These are phyloP conservation scores for Sarcophaga carnaria DNA, from an alignment of 2,888 invertebrate genomes.

Conservation along the genomic window DNA sequence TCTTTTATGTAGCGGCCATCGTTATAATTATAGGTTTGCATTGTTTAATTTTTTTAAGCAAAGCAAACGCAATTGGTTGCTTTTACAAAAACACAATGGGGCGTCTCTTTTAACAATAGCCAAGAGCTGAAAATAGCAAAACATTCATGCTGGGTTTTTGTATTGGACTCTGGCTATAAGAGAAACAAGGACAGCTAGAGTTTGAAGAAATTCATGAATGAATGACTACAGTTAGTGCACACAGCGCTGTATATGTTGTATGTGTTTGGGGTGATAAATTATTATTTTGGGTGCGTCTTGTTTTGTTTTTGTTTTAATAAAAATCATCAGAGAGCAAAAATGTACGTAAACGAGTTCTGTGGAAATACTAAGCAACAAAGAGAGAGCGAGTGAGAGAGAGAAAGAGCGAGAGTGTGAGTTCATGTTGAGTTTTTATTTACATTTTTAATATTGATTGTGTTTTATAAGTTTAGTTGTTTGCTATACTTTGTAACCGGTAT, in stretches of 20 bases:
- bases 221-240: slow-evolving; percentile 55
- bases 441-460: slow-evolving; percentile 33
- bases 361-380: background rate
- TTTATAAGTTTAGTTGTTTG: slow-evolving; percentile 43
- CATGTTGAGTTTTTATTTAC: slow-evolving; percentile 41
- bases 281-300: slow-evolving; percentile 50
- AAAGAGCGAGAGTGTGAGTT: slow-evolving; percentile 17
- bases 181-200: slow-evolving; percentile 17
- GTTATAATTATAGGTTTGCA: slow-evolving; percentile 80
- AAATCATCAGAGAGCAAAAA: slow-evolving; percentile 21
- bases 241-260: slow-evolving; percentile 38
- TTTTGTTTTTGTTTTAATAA: slow-evolving; percentile 56
- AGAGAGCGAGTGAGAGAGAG: slow-evolving; percentile 39
- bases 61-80: slow-evolving; percentile 76
- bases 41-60: background rate
- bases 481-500: slow-evolving; percentile 62
- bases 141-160: background rate
- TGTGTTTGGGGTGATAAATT: slow-evolving; percentile 59
- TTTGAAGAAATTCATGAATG: slow-evolving; percentile 61
- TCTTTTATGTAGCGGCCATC: slow-evolving; percentile 78
- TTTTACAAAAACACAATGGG: slow-evolving; percentile 70
- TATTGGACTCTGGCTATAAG: background rate
- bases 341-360: slow-evolving; percentile 2
- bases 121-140: background rate
- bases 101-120: slow-evolving; percentile 70